Percentiles rank a stretch among this genome's conserved stretches.
phyloP scores from a whole-genome alignment of 2,888 invertebrate species.

The Petrophora chlorosata region DNA sequence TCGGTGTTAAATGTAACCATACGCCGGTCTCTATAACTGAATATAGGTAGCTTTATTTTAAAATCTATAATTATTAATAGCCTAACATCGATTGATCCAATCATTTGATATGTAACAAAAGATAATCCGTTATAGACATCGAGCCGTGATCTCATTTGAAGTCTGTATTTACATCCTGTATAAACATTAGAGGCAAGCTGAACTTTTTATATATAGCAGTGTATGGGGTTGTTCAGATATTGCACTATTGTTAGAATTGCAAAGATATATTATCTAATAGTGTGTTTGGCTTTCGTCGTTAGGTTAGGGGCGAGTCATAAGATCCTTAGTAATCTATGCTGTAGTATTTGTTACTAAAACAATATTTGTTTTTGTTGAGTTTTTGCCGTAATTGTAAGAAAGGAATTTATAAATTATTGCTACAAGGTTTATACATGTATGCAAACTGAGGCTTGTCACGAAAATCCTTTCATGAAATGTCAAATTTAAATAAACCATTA shows the following conservation, averaged over 20 bases:
- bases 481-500: slow-evolving; percentile 82
- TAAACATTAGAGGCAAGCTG: slow-evolving; percentile 13
- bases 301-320: slow-evolving; percentile 73
- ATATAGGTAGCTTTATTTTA: too few species aligned
- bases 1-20: slow-evolving; percentile 18
- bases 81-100: too few species aligned
- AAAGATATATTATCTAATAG: slow-evolving; percentile 61
- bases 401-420: slow-evolving; percentile 77
- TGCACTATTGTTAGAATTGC: slow-evolving; percentile 38
- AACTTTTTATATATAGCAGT: slow-evolving; percentile 18
- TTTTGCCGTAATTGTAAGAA: slow-evolving; percentile 77
- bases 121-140: too few species aligned
- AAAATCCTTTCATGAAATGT: slow-evolving; percentile 80
- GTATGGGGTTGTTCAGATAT: slow-evolving; percentile 30
- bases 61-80: too few species aligned
- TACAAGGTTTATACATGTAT: slow-evolving; percentile 77
- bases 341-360: slow-evolving; percentile 72
- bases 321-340: slow-evolving; percentile 64
- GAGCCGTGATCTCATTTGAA: slow-evolving; percentile 22
- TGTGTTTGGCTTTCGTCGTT: slow-evolving; percentile 80
- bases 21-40: too few species aligned
- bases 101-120: not conserved
- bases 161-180: not conserved
- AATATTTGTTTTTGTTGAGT: slow-evolving; percentile 82
- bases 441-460: slow-evolving; percentile 81